A percentile compares a stretch with the other conserved stretches of the same genome.
Conservation (phyloP, 1,140 invertebrate genomes). For the Brachionus asplanchnoidis region DNA sequence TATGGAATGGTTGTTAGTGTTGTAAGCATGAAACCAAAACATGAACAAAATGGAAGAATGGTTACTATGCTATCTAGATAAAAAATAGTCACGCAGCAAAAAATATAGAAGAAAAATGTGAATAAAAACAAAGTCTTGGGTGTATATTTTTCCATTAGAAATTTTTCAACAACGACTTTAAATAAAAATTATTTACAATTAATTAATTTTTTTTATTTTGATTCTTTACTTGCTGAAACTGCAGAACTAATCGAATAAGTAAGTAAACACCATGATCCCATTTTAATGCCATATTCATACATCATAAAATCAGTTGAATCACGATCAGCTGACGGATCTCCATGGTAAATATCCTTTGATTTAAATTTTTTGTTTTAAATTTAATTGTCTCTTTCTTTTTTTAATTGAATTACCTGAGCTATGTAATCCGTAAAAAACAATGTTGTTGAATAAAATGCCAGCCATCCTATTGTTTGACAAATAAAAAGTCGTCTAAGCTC, state of each 20-base stretch:
- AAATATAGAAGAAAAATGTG: slow-evolving; percentile 1
- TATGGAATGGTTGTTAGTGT: slow-evolving; percentile 32
- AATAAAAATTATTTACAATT: background rate
- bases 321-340: background rate
- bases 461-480: slow-evolving; percentile 29
- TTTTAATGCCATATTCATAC: slow-evolving; percentile 32
- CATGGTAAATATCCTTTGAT: slow-evolving; percentile 21
- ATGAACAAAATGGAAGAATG: slow-evolving; percentile 26
- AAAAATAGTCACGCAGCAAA: slow-evolving; percentile 7
- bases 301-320: background rate
- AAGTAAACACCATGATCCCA: slow-evolving; percentile 40
- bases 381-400: background rate
- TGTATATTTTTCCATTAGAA: background rate
- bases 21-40: slow-evolving; percentile 7
- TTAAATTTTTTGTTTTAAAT: background rate
- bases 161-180: slow-evolving; percentile 21
- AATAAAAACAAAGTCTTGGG: background rate
- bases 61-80: background rate
- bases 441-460: slow-evolving; percentile 24
- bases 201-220: background rate
- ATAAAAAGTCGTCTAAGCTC: slow-evolving; percentile 4
- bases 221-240: background rate
- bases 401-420: background rate
- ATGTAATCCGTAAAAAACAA: slow-evolving; percentile 40
- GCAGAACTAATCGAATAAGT: slow-evolving; percentile 25